Base-by-base conservation (phyloP, 2,888 invertebrate genomes). In the Mesorhabditis spiculigera region DNA sequence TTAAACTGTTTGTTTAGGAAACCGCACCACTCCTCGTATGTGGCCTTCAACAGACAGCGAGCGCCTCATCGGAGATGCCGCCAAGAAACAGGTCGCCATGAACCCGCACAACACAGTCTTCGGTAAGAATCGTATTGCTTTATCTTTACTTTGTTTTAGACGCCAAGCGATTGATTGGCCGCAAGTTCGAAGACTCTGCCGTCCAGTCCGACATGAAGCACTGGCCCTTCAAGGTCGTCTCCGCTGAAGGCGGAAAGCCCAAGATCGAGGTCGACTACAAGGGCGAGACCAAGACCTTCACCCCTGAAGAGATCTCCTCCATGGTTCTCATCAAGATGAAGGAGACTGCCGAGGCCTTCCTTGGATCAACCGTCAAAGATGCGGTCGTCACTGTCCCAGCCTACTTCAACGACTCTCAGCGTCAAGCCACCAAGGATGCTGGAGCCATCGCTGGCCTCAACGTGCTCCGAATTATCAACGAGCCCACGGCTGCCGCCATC, bases 221-320 rank as follows among this genome's bases (percentile, higher is more conserved):
- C 74, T 86, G 86, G 86, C 86, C 86, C 44, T 86, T 86, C 80
- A 85, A 85, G 74, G 85, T 79, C 62, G 74, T 86, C 71, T 78
- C 79, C 16, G 78, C 79, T 41, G 85, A 86, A 43, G 85, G 81
- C 68, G 78, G 80, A 42, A 86, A 86, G 74, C 89, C 89, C 28
- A 89, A 88, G 78, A 88, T 90, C 62, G 89, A 91, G 87, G 92
- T 93, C 42, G 88, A 91, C 74, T 94, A 93, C 89, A 94, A 94
- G 86, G 93, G 93, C 64, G 94, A 94, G 87, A 88, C 88, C 71
- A 95, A 95, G 87, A 90, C 90, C 43, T 86, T 86, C 79, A 82
- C 78, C 43, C 86, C 86, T 45, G 86, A 86, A 72, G 85, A 85
- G 71, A 80, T 85, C 70, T 28, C 28, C 28, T 28, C 28, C 28